Conservation (phyloP, 35 echinoderm and acorn worm species). For the Chiridota heheva region DNA sequence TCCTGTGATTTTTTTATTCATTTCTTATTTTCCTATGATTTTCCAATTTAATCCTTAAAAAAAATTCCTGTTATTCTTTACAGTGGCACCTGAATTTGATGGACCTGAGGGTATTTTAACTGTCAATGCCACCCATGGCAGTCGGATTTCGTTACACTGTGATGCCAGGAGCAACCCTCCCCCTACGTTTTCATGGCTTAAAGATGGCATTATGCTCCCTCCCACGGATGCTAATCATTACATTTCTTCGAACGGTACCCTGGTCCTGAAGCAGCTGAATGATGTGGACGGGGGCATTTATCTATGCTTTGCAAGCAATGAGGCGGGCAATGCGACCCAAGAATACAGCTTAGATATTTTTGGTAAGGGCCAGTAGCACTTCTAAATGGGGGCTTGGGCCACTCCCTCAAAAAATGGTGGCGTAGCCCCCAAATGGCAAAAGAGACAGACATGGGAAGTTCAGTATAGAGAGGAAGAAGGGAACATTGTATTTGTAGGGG, state of each 20-base stretch:
- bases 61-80: no score
- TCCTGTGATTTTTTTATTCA: no score
- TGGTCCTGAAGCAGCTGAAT: constrained; percentile 51
- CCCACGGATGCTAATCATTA: constrained; percentile 46
- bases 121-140: constrained; percentile 52
- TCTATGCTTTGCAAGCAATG: constrained; percentile 72
- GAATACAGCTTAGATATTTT: constrained; percentile 55
- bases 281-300: constrained; percentile 60
- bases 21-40: no score
- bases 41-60: no score
- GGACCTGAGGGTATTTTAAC: constrained; percentile 24
- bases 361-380: constrained; percentile 36
- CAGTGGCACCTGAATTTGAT: constrained; percentile 61
- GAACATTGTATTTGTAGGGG: no score
- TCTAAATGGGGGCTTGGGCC: no score
- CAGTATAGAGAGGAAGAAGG: no score
- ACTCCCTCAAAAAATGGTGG: no score
- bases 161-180: constrained; percentile 58
- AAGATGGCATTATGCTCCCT: constrained; percentile 47
- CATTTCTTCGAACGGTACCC: constrained; percentile 34
- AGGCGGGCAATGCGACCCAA: constrained; percentile 78
- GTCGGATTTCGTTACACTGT: constrained; percentile 62
- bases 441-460: no score
- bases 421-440: no score
- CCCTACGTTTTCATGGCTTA: constrained; percentile 65